A percentile compares a stretch with the other conserved stretches of the same genome.
phyloP scores from a whole-genome alignment of 2,113 vertebrate genomes.

The Notiomystis cincta region DNA sequence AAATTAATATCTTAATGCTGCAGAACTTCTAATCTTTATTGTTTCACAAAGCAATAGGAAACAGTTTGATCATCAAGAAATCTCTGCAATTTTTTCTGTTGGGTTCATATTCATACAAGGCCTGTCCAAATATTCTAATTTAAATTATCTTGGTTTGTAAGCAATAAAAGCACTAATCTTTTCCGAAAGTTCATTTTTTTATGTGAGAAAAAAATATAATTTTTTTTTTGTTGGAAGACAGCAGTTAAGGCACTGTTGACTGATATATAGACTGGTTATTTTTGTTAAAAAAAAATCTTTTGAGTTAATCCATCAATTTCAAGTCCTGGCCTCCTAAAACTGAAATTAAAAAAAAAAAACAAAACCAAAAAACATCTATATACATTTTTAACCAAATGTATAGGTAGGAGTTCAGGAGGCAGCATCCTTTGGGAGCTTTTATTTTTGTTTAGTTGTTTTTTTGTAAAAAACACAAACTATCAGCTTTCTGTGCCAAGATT shows the following conservation, averaged over 20 bases:
- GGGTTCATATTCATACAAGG: background rate
- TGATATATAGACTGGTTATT: background rate
- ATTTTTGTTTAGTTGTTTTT: background rate
- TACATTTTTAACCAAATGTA: background rate
- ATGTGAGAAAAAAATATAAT: background rate
- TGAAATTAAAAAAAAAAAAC: background rate
- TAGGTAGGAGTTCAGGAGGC: background rate
- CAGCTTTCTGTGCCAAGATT: background rate
- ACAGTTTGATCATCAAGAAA: background rate
- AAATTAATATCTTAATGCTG: background rate
- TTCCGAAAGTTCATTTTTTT: background rate
- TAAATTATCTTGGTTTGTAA: background rate
- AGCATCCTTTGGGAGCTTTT: no score
- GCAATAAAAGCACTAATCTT: background rate
- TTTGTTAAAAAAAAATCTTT: background rate
- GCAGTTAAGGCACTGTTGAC: background rate
- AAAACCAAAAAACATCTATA: background rate
- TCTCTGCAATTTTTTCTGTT: background rate
- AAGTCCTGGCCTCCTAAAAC: background rate
- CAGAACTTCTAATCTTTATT: background rate
- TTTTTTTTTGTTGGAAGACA: background rate
- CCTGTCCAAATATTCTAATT: background rate
- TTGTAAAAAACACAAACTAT: accelerated
- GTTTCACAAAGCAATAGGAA: background rate
- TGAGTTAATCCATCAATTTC: background rate